Evolutionary conservation across 2,113 vertebrate genomes (phyloP).

Genomic region (Lampris incognitus): DNA sequence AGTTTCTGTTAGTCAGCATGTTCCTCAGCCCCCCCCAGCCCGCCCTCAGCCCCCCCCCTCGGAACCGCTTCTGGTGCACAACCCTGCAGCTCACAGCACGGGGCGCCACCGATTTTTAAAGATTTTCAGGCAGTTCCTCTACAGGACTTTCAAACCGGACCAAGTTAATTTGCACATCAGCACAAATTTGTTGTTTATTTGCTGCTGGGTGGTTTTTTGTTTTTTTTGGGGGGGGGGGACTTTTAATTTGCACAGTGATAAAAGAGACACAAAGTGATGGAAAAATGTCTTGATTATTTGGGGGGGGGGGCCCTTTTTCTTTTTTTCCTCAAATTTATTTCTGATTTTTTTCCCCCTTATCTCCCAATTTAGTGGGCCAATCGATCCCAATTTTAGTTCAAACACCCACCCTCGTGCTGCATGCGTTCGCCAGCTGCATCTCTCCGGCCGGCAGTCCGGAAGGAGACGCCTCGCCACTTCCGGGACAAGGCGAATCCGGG

Average conservation of each 20-base stretch:
- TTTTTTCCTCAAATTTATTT: too few species aligned
- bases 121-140: slow-evolving; percentile 9
- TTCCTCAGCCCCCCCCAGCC: slow-evolving; percentile 32
- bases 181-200: slow-evolving; percentile 2
- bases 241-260: slow-evolving; percentile 6
- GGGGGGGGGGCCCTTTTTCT: too few species aligned
- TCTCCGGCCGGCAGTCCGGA: too few species aligned
- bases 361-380: too few species aligned
- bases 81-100: slow-evolving; percentile 42
- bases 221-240: neutral
- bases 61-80: slow-evolving; percentile 50
- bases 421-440: too few species aligned
- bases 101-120: slow-evolving; percentile 18
- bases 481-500: too few species aligned
- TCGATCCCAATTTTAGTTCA: too few species aligned
- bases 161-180: slow-evolving; percentile 3
- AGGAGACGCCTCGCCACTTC: too few species aligned
- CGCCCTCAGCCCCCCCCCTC: slow-evolving; percentile 47
- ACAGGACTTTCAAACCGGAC: slow-evolving; percentile 21
- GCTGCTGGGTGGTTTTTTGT: neutral
- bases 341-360: too few species aligned
- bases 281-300: too few species aligned
- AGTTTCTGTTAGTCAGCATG: neutral
- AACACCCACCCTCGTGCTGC: too few species aligned
- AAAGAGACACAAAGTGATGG: neutral